A percentile compares a stretch with the other conserved stretches of the same genome.
Conservation (phyloP, 2,113 vertebrate species). For the Caloenas nicobarica region DNA sequence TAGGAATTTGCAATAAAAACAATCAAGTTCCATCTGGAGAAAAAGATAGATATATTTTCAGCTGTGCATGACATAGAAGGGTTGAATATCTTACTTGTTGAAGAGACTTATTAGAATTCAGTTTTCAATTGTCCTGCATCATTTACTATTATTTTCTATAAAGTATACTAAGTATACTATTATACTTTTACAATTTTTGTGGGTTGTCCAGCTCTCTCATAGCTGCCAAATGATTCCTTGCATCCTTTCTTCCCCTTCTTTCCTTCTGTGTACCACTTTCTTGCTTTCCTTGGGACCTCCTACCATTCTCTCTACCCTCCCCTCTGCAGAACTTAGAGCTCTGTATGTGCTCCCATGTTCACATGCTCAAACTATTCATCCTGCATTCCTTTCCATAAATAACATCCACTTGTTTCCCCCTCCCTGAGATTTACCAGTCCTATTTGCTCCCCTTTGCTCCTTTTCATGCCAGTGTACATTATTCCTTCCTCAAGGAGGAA, state of each 20-base stretch:
- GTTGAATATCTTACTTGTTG: background rate
- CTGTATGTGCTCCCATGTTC: background rate
- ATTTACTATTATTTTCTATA: background rate
- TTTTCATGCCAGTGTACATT: background rate
- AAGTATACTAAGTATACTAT: background rate
- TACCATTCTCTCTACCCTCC: background rate
- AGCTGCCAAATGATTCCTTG: background rate
- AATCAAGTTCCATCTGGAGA: conserved; percentile 28
- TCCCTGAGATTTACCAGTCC: background rate
- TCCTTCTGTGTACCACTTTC: background rate
- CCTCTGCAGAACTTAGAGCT: background rate
- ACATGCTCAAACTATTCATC: background rate
- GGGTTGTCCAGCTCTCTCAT: background rate
- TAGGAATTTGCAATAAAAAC: conserved; percentile 50
- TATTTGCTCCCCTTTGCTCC: background rate
- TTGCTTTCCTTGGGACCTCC: background rate
- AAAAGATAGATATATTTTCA: conserved; percentile 22
- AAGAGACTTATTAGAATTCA: background rate
- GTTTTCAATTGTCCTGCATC: background rate
- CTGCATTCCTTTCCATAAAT: background rate
- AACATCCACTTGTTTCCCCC: background rate
- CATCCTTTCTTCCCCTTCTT: background rate
- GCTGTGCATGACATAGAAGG: background rate
- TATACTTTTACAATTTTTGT: background rate
- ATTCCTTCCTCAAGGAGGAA: background rate